Conservation (phyloP, 2,113 vertebrate species). For the Poecile atricapillus region DNA sequence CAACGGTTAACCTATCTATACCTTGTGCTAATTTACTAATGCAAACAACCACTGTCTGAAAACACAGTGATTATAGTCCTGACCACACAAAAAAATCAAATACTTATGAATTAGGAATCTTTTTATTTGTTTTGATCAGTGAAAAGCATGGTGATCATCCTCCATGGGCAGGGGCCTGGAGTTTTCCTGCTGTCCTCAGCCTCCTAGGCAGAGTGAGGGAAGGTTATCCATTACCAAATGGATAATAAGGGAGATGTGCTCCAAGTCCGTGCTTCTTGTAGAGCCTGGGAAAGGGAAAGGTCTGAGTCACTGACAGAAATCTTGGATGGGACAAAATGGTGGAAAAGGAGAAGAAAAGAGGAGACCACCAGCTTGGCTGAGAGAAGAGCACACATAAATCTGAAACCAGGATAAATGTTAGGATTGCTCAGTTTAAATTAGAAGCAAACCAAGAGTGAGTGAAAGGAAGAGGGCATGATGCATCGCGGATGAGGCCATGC, state of each 20-base stretch:
- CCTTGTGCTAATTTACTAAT: not conserved
- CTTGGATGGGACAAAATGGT: not conserved
- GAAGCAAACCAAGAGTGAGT: not conserved
- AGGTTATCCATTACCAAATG: not conserved
- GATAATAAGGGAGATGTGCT: not conserved
- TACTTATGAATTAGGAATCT: not conserved
- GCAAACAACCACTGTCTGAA: not conserved
- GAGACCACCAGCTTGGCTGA: not conserved
- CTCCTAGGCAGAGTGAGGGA: not conserved
- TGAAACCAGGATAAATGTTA: not conserved
- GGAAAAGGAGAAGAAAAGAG: not conserved
- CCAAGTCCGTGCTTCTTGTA: fast-evolving
- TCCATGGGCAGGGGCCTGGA: not conserved
- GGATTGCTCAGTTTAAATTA: not conserved
- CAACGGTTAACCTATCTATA: not conserved
- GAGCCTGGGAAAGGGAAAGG: not conserved
- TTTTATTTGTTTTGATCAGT: not conserved
- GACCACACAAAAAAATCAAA: not conserved
- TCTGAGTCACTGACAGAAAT: not conserved
- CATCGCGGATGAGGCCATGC: not conserved
- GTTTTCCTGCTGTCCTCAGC: not conserved
- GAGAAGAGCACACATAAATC: not conserved
- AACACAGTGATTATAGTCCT: not conserved
- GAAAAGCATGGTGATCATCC: not conserved
- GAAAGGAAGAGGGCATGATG: constrained; percentile 10